Evolutionary conservation across 2,113 vertebrate genomes (phyloP).

Genomic region (Micronycteris hirsuta): DNA sequence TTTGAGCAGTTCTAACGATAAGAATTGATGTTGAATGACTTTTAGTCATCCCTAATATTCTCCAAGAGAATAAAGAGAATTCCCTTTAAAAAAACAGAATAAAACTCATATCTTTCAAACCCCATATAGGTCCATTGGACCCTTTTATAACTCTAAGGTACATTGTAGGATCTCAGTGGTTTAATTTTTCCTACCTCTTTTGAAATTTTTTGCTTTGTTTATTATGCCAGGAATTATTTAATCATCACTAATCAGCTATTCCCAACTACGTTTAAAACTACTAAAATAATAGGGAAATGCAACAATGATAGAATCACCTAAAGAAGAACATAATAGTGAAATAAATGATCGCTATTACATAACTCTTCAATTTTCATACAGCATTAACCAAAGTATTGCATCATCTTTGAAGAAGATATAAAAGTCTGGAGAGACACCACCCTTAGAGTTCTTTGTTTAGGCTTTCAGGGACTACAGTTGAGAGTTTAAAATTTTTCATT

Average conservation of each 20-base stretch:
- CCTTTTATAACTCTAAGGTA: conserved; percentile 7
- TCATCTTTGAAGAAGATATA: background rate
- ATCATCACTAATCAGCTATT: conserved; percentile 1
- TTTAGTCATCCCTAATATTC: background rate
- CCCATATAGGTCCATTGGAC: background rate
- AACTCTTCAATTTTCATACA: background rate
- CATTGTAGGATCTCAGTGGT: background rate
- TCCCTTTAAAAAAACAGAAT: conserved; percentile 12
- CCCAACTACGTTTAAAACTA: background rate
- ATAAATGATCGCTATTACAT: background rate
- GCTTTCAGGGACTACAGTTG: background rate
- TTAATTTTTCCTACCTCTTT: conserved; percentile 1
- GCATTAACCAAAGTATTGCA: background rate
- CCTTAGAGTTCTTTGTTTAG: background rate
- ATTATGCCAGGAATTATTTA: conserved; percentile 15
- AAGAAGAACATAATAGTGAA: background rate
- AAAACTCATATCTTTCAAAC: background rate
- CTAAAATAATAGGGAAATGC: background rate
- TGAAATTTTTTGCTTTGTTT: conserved; percentile 23
- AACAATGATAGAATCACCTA: background rate
- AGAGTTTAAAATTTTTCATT: background rate
- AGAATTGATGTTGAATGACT: background rate
- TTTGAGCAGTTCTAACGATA: background rate
- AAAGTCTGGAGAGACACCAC: background rate
- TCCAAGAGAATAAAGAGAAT: conserved; percentile 16